Percentiles rank a stretch among this genome's conserved stretches.
phyloP scores from a whole-genome alignment of 2,797 vertebrate genomes.

The Aselliscus stoliczkanus region DNA sequence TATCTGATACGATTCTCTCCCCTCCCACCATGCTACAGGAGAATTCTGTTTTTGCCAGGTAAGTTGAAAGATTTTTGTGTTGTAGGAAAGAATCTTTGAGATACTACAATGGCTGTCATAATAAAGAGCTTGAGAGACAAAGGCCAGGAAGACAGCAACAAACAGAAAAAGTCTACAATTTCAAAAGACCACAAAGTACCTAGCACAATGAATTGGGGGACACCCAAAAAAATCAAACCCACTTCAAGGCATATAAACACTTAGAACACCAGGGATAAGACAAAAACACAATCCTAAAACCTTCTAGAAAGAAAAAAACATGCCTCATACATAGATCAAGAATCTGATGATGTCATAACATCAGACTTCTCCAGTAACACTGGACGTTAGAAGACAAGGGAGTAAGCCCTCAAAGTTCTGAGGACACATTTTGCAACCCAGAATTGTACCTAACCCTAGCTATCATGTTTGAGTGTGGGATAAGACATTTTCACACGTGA shows the following conservation, averaged over 20 bases:
- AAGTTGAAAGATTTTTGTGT: neutral
- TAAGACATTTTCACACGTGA: neutral
- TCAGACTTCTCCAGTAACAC: neutral
- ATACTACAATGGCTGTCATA: neutral
- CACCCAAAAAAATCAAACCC: neutral
- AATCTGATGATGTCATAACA: neutral
- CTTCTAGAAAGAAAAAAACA: neutral
- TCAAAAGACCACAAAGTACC: neutral
- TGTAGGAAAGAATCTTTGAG: neutral
- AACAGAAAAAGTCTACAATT: neutral
- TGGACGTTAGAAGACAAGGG: neutral
- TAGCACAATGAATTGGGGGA: neutral
- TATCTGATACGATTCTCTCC: neutral
- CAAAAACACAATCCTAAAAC: neutral
- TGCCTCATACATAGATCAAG: neutral
- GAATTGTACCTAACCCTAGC: neutral
- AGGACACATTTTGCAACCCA: neutral
- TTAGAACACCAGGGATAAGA: neutral
- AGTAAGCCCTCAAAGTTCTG: neutral
- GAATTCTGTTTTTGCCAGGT: neutral
- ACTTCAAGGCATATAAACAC: neutral
- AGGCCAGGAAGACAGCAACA: neutral
- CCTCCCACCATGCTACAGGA: too few relatives aligned
- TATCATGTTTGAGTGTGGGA: neutral
- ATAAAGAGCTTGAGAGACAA: neutral